Conservation (phyloP, 2,797 vertebrate species). For the Arrhamphus sclerolepis region DNA sequence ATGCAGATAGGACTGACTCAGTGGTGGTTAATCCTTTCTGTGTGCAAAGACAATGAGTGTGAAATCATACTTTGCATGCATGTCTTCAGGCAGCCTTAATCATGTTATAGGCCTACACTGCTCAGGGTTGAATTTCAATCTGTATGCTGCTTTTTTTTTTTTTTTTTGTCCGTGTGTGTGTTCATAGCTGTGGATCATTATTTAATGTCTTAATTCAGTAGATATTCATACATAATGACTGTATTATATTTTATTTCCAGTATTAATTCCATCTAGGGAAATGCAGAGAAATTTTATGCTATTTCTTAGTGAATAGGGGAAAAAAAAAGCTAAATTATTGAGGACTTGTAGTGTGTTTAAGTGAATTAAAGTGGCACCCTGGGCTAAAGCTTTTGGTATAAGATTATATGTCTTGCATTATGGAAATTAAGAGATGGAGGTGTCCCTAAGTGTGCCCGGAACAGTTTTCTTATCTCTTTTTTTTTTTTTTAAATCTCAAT, state of each 20-base stretch:
- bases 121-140: constrained; percentile 37
- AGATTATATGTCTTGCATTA: constrained; percentile 9
- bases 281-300: constrained; percentile 40
- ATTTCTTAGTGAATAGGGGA: constrained; percentile 13
- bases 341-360: constrained; percentile 38
- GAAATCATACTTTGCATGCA: constrained; percentile 60
- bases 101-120: constrained; percentile 58
- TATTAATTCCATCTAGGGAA: constrained; percentile 29
- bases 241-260: constrained; percentile 33
- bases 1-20: constrained; percentile 16
- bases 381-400: constrained; percentile 11
- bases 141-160: constrained; percentile 19
- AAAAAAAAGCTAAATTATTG: constrained; percentile 21
- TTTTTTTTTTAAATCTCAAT: constrained; percentile 2
- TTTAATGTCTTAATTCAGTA: constrained; percentile 76
- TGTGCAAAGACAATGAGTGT: constrained; percentile 73
- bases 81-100: constrained; percentile 72
- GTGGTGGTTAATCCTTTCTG: constrained; percentile 62
- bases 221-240: constrained; percentile 68
- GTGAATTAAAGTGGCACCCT: constrained; percentile 57
- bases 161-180: constrained; percentile 24
- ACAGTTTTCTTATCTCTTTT: neutral
- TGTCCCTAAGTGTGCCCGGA: constrained; percentile 1
- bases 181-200: constrained; percentile 47
- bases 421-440: constrained; percentile 22